A percentile compares a stretch with the other conserved stretches of the same genome.
These are phyloP conservation scores for Eriocheir sinensis DNA, from an alignment of 1,140 invertebrate species.

Conservation along the genomic window DNA sequence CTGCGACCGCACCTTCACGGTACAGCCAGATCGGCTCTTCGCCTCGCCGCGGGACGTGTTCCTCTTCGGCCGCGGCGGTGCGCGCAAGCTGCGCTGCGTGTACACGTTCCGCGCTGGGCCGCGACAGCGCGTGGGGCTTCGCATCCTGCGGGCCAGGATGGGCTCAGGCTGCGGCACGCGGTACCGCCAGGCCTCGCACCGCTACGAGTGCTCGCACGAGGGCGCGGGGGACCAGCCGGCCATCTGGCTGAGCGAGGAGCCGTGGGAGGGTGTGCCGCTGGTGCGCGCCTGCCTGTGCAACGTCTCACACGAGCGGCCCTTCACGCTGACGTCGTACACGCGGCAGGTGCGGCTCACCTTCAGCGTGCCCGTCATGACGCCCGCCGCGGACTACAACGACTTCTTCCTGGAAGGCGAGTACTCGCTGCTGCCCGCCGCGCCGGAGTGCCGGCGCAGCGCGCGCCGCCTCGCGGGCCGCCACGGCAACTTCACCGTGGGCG, in stretches of 20 bases:
- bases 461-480: slow-evolving; percentile 62
- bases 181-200: slow-evolving; percentile 68
- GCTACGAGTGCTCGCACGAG: slow-evolving; percentile 76
- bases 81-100: slow-evolving; percentile 88
- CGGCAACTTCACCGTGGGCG: slow-evolving; percentile 78
- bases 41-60: slow-evolving; percentile 90
- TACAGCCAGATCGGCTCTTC: slow-evolving; percentile 82
- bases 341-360: slow-evolving; percentile 72
- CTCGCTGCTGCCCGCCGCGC: slow-evolving; percentile 61
- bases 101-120: slow-evolving; percentile 88
- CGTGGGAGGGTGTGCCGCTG: slow-evolving; percentile 75
- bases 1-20: slow-evolving; percentile 77
- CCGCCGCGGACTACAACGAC: slow-evolving; percentile 77
- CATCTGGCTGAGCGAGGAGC: slow-evolving; percentile 77
- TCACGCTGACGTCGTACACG: slow-evolving; percentile 76
- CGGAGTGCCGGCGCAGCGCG: not conserved
- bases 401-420: slow-evolving; percentile 78
- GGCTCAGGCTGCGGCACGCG: slow-evolving; percentile 74
- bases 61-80: slow-evolving; percentile 90
- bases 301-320: slow-evolving; percentile 70
- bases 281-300: slow-evolving; percentile 78
- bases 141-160: slow-evolving; percentile 71
- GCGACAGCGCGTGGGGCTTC: slow-evolving; percentile 83
- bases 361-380: slow-evolving; percentile 77
- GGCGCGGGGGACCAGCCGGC: slow-evolving; percentile 70